A percentile compares a stretch with the other conserved stretches of the same genome.
phyloP scores from a whole-genome alignment of 1,140 invertebrate genomes.

The Drosophila bocqueti region DNA sequence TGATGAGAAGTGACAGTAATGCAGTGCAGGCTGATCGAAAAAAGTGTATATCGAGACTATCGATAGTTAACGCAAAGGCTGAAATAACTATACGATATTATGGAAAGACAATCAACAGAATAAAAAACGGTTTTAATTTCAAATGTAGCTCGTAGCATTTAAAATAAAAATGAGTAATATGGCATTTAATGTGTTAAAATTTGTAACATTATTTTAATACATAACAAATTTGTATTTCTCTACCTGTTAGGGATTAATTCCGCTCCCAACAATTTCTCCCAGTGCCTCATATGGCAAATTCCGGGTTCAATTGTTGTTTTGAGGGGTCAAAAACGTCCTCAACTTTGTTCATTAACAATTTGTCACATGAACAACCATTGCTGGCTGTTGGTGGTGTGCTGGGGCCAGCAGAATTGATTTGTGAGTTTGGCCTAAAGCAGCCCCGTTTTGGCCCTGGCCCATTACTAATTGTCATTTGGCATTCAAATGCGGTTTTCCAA shows the following conservation, averaged over 20 bases:
- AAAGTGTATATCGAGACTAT: too few species aligned
- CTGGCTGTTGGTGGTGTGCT: neutral
- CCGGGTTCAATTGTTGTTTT: constrained; percentile 41
- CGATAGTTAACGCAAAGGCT: too few species aligned
- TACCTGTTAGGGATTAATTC: neutral
- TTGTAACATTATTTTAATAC: neutral
- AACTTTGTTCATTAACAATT: constrained; percentile 63
- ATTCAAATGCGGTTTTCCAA: constrained; percentile 29
- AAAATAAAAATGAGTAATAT: too few species aligned
- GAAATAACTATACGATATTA: too few species aligned
- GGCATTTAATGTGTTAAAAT: neutral
- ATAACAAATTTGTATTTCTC: neutral
- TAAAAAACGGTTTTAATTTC: too few species aligned
- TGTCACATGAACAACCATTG: constrained; percentile 19
- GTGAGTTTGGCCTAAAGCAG: constrained; percentile 13
- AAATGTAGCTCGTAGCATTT: too few species aligned
- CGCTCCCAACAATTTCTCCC: neutral
- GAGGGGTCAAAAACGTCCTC: constrained; percentile 57
- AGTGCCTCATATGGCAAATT: constrained; percentile 42
- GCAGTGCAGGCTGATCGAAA: too few species aligned
- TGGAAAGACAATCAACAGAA: too few species aligned
- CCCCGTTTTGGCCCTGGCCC: constrained; percentile 22
- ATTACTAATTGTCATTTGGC: constrained; percentile 59
- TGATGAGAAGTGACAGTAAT: too few species aligned
- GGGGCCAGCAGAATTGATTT: constrained; percentile 37